A percentile compares a stretch with the other conserved stretches of the same genome.
Evolutionary conservation across 2,113 vertebrate genomes (phyloP).

Genomic region (Zosterops pallidus): DNA sequence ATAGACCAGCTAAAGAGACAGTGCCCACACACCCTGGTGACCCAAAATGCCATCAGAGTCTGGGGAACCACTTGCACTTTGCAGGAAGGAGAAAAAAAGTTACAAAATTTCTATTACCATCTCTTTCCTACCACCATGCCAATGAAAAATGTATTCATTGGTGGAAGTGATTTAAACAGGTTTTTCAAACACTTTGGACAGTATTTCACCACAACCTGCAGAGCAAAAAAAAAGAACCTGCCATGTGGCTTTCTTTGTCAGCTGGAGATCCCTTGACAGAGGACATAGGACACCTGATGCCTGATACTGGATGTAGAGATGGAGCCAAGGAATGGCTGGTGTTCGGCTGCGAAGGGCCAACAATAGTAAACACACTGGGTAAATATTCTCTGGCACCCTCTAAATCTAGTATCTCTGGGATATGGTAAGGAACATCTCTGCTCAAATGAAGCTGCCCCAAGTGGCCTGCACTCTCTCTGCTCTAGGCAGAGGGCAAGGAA

Average conservation of each 20-base stretch:
- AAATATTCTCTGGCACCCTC: neutral
- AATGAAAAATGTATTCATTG: neutral
- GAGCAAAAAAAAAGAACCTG: neutral
- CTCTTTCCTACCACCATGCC: neutral
- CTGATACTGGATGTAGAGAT: neutral
- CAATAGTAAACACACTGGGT: fast-evolving
- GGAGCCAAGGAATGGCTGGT: neutral
- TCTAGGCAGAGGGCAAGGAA: neutral
- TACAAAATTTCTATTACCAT: neutral
- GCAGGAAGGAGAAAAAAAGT: neutral
- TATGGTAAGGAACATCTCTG: neutral
- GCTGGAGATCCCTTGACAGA: neutral
- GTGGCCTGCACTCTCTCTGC: fast-evolving
- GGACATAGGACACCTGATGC: fast-evolving
- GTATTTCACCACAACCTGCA: neutral
- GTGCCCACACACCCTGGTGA: fast-evolving
- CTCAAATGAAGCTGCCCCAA: fast-evolving
- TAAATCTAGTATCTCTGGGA: neutral
- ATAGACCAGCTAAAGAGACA: neutral
- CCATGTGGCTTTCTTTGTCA: neutral
- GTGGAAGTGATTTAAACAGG: neutral
- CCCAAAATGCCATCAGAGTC: neutral
- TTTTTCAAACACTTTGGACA: neutral
- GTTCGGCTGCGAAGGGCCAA: neutral
- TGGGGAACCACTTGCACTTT: neutral